Evolutionary conservation across 2,888 invertebrate genomes (phyloP).

Genomic region (Orchestes rusci): DNA sequence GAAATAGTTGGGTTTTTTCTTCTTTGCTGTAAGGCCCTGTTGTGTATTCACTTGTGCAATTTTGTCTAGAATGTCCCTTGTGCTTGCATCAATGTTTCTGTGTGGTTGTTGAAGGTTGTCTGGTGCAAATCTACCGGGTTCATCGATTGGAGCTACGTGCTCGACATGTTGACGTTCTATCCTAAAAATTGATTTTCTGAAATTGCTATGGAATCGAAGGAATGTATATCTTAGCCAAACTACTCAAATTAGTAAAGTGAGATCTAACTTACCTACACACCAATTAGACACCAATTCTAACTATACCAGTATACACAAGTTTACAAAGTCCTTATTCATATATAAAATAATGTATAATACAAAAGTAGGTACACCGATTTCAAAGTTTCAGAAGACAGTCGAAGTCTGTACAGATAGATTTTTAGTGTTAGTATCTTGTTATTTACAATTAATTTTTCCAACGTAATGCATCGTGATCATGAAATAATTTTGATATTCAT

Average conservation of each 20-base stretch:
- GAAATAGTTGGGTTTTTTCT: conserved; percentile 30
- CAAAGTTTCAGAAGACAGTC: too few relatives aligned
- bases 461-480: background rate
- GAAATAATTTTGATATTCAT: conserved; percentile 1
- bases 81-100: conserved; percentile 26
- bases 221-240: too few relatives aligned
- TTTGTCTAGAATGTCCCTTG: conserved; percentile 49
- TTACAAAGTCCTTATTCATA: conserved; percentile 23
- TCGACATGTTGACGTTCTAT: conserved; percentile 22
- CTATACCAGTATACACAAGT: conserved; percentile 30
- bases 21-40: conserved; percentile 38
- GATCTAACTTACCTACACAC: conserved; percentile 32
- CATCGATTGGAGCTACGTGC: conserved; percentile 6
- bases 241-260: conserved; percentile 4
- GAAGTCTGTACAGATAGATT: too few relatives aligned
- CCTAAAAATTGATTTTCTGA: conserved; percentile 19
- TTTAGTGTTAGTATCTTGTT: background rate
- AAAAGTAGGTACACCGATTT: conserved; percentile 17
- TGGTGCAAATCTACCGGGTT: background rate
- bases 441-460: background rate
- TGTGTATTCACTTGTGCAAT: conserved; percentile 50
- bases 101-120: conserved; percentile 3
- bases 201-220: background rate
- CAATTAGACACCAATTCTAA: conserved; percentile 22
- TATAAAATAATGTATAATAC: conserved; percentile 22